phyloP scores from a whole-genome alignment of 1,140 invertebrate species.

The Drosophila miranda region DNA sequence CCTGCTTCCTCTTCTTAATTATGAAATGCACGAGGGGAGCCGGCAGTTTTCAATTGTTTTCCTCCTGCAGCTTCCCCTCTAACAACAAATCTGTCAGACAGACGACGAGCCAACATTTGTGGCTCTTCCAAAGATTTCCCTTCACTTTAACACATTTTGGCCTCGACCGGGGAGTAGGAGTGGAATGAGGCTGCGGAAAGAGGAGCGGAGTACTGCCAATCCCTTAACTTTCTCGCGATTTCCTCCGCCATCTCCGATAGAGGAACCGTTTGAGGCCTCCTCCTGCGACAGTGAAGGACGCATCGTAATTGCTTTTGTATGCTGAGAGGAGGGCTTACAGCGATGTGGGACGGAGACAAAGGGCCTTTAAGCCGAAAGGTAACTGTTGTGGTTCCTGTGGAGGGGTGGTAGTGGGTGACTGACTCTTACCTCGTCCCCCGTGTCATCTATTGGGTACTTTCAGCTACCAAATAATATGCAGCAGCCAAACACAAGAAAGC shows the following conservation, averaged over 20 bases:
- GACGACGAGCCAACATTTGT: slow-evolving; percentile 15
- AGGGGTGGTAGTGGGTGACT: not conserved
- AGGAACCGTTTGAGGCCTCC: slow-evolving; percentile 17
- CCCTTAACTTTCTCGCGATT: slow-evolving; percentile 31
- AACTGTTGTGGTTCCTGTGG: slow-evolving; percentile 16
- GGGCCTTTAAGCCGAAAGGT: slow-evolving; percentile 25
- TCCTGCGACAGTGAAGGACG: slow-evolving; percentile 16
- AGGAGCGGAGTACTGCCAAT: slow-evolving; percentile 30
- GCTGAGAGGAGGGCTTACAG: slow-evolving; percentile 49
- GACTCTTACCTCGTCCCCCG: not conserved
- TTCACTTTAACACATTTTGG: slow-evolving; percentile 34
- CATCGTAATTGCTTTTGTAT: slow-evolving; percentile 65
- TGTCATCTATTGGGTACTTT: slow-evolving; percentile 14
- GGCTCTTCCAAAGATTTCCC: slow-evolving; percentile 24
- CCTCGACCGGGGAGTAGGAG: not conserved
- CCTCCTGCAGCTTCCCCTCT: not conserved
- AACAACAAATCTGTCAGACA: slow-evolving; percentile 23
- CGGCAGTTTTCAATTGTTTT: slow-evolving; percentile 24
- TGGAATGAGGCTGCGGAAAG: slow-evolving; percentile 1
- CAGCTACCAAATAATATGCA: slow-evolving; percentile 45
- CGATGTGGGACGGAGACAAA: slow-evolving; percentile 35
- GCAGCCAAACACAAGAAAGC: slow-evolving; percentile 17
- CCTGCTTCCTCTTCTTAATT: slow-evolving; percentile 38
- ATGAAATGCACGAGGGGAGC: slow-evolving; percentile 34
- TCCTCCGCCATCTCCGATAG: not conserved